phyloP scores from a whole-genome alignment of 2,888 invertebrate species.

The Philopedon plagiatum region DNA sequence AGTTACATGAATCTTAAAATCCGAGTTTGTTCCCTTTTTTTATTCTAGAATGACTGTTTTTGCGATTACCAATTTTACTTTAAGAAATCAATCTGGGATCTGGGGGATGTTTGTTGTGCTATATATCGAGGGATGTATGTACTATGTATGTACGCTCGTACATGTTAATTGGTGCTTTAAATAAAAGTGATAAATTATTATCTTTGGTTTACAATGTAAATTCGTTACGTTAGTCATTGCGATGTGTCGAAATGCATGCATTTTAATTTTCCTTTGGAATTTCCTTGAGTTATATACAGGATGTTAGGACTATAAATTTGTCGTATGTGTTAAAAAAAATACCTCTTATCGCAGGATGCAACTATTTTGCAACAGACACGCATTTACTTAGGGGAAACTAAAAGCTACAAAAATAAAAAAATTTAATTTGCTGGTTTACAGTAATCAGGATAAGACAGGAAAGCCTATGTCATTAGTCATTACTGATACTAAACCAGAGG shows the following conservation, averaged over 20 bases:
- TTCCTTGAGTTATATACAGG: conserved; percentile 29
- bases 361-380: neutral
- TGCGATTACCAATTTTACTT: too few relatives aligned
- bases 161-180: conserved; percentile 6
- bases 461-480: too few relatives aligned
- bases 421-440: too few relatives aligned
- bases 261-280: conserved; percentile 26
- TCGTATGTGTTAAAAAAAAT: neutral
- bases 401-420: too few relatives aligned
- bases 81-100: too few relatives aligned
- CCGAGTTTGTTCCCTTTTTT: too few relatives aligned
- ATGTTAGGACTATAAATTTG: conserved; percentile 25
- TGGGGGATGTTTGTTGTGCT: too few relatives aligned
- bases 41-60: too few relatives aligned
- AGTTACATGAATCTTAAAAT: too few relatives aligned
- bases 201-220: conserved; percentile 20
- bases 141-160: neutral
- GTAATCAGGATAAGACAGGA: too few relatives aligned
- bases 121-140: neutral
- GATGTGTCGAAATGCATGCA: conserved; percentile 18
- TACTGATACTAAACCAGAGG: too few relatives aligned
- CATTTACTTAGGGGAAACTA: too few relatives aligned
- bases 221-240: conserved; percentile 21
- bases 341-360: neutral
- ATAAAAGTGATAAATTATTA: conserved; percentile 23